Evolutionary conservation across 2,113 vertebrate genomes (phyloP).

Genomic region (Rhineura floridana): DNA sequence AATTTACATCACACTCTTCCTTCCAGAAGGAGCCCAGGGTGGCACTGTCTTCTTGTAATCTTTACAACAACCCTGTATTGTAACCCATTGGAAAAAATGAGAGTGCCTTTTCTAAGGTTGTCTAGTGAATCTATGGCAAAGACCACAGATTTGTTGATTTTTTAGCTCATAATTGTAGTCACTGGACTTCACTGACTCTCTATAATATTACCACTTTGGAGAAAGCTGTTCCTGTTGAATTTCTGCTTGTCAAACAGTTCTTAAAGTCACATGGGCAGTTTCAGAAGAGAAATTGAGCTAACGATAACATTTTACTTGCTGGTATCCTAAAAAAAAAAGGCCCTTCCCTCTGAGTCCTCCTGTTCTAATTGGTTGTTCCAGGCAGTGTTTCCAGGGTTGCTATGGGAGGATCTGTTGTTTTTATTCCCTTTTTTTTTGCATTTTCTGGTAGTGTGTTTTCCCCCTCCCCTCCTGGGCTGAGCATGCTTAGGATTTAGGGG

Average conservation of each 20-base stretch:
- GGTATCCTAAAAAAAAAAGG: neutral
- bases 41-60: neutral
- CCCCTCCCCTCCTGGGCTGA: neutral
- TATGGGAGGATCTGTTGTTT: neutral
- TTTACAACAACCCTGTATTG: neutral
- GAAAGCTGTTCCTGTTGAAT: neutral
- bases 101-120: neutral
- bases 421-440: neutral
- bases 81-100: no score
- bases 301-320: neutral
- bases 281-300: neutral
- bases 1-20: no score
- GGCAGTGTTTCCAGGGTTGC: neutral
- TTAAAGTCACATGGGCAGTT: neutral
- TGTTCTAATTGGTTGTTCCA: neutral
- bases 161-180: neutral
- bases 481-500: no score
- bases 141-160: neutral
- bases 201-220: neutral
- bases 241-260: neutral
- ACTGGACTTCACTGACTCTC: neutral
- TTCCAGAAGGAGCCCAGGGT: no score
- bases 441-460: neutral
- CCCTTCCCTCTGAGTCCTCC: neutral
- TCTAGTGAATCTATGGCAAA: neutral